Base-by-base conservation (phyloP, 2,797 vertebrate species). In the Oryzias dopingdopingensis region DNA sequence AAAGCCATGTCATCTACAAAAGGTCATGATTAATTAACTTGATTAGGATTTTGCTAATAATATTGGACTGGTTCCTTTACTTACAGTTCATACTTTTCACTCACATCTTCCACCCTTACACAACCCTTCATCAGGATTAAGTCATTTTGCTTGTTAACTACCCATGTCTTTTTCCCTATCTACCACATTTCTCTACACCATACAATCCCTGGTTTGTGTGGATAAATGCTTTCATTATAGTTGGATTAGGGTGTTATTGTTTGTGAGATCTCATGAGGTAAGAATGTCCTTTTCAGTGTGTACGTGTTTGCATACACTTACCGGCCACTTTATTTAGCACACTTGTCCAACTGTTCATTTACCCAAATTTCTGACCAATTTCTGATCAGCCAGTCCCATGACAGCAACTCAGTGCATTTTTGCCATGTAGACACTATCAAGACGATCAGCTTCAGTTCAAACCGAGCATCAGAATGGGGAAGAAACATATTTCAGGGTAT, bases 161-260 rank as follows among this genome's bases (percentile, higher is more conserved):
- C 23, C 52, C 73, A 61, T 54, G 55, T 74, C 52, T 65, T 72
- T 56, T 67, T 59, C 56, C 26, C 67, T 45, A 18, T 5, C 61
- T 59, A 77, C 73, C 72, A 60, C 56, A 2, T 83, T 86, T 79
- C 71, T 86, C 67, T 77, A 1, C 67, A 55, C 45, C 8, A n/a
- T 57, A 75, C 76, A 82, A 83, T 84, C 76, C 81, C 60, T 77
- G 76, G 81, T 86, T 88, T 84, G 79, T 87, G 75, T 81, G 83
- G 85, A 91, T 88, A 89, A 89, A 72, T 75, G 55, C 55, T 60
- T 29, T 37, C 67, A 85, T 90, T 90, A 85, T 90, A 61, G 60
- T 70, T 46, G 76, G 89, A 92, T 91, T 89, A 87, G 67, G 43
- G 71, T 62, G 64, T 77, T 69, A 84, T 88, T 88, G 86, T 89